Conservation (phyloP, 2,113 vertebrate species). For the Alaudala cheleensis region DNA sequence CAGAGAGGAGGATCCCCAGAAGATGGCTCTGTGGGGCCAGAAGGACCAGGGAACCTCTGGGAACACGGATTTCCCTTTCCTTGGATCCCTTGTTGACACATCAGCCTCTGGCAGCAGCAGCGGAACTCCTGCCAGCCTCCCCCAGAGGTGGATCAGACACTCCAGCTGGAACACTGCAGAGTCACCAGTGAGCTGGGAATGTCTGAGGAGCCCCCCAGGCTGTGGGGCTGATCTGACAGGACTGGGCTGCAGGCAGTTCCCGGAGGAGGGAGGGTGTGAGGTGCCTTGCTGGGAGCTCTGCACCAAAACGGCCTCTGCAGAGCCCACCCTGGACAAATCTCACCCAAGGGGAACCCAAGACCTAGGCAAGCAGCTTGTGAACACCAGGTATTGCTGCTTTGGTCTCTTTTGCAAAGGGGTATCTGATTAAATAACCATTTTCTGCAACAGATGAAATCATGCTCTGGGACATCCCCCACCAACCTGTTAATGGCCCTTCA, state of each 20-base stretch:
- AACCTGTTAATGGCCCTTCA: not conserved
- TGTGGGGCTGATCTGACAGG: not conserved
- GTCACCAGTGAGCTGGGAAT: not conserved
- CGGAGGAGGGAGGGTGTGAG: fast-evolving
- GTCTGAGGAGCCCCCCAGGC: not conserved
- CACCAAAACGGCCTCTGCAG: not conserved
- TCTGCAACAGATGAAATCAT: not conserved
- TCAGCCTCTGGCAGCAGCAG: not conserved
- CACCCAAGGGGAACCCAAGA: not conserved
- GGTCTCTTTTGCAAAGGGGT: not conserved
- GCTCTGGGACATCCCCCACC: not conserved
- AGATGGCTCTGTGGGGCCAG: not conserved
- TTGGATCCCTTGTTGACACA: not conserved
- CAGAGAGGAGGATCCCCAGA: not conserved
- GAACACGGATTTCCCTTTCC: not conserved
- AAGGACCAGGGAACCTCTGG: not conserved
- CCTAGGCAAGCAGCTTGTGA: not conserved
- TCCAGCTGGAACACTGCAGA: fast-evolving
- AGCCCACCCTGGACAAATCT: not conserved
- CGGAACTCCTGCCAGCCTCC: not conserved
- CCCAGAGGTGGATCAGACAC: not conserved
- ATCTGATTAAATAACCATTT: not conserved
- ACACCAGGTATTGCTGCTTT: not conserved
- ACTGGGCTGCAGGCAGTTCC: not conserved
- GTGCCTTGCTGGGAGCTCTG: not conserved